Base-by-base conservation (phyloP, 2,113 vertebrate genomes). In the Columba livia region DNA sequence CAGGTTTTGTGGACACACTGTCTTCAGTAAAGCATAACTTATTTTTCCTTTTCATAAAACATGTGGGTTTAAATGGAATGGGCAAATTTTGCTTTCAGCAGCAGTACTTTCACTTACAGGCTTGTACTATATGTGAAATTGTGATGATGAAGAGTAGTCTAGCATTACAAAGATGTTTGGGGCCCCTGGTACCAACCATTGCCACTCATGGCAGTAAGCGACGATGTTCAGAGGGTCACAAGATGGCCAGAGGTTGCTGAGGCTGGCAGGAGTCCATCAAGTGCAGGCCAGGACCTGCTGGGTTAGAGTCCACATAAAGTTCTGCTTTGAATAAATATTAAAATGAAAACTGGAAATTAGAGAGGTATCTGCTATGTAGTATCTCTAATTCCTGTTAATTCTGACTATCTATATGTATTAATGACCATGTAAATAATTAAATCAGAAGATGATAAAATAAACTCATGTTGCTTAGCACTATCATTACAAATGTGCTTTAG, bases 141-240 rank as follows among this genome's bases (percentile, higher is more conserved):
- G 38, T 42, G 34, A 72, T 0, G 1, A n/a, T 16, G 67, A 47
- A 81, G 38, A 81, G 11, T 24, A 66, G 18, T 8, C 28, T 34
- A 61, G 40, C 36, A 11, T 31, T 31, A 40, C 15, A 74, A 42
- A 88, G 83, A 28, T 20, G 0, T 32, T 38, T 74, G 3, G 11
- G 11, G 10, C 2, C 11, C 11, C 53, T 0, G 0, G 1, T 50
- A 14, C 21, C 44, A 69, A 66, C 21, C 1, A 0, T 40, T 81
- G 34, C 56, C 15, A 56, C 17, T 9, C 13, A 20, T 2, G 1
- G 28, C 14, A 75, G 38, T 25, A 54, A n/a, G 8, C 21, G 16
- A 2, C 4, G 1, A 38, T 29, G 7, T 62, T 83, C 11, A 50
- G 13, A 83, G 40, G 23, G 34, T 34, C 50, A 62, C 12, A 58